Evolutionary conservation across 1,140 invertebrate genomes (phyloP).

Genomic region (Drosophila pruinosa): DNA sequence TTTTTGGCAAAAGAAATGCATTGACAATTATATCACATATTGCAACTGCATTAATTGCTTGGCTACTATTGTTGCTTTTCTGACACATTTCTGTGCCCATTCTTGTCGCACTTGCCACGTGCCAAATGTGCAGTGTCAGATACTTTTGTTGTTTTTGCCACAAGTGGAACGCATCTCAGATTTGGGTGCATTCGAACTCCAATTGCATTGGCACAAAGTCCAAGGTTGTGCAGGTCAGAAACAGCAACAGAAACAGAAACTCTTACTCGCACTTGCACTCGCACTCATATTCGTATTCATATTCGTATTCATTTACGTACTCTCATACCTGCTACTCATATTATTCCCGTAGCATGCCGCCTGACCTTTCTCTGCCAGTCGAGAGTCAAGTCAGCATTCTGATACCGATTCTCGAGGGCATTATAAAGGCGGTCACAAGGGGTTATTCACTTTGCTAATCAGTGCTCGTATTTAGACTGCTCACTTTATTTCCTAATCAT

Average conservation of each 20-base stretch:
- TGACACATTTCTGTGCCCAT: slow-evolving; percentile 6
- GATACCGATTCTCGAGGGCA: background rate
- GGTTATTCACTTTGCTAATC: background rate
- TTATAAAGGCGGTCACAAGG: background rate
- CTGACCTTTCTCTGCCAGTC: background rate
- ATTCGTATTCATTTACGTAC: background rate
- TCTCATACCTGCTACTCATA: background rate
- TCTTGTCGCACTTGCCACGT: background rate
- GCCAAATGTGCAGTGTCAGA: slow-evolving; percentile 21
- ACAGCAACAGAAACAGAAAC: too few species aligned
- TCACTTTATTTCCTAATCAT: background rate
- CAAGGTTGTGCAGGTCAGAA: slow-evolving; percentile 56
- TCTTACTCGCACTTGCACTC: background rate
- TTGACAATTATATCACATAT: background rate
- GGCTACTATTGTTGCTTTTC: background rate
- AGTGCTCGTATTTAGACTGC: background rate
- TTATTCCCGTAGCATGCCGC: background rate
- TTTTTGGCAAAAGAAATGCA: background rate
- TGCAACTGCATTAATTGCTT: background rate
- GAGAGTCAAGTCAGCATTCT: background rate
- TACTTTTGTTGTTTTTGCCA: background rate
- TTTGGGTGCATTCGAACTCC: slow-evolving; percentile 15
- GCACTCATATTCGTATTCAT: background rate
- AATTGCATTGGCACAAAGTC: slow-evolving; percentile 48
- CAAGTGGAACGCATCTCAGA: slow-evolving; percentile 62